phyloP scores from a whole-genome alignment of 2,797 vertebrate genomes.

The Gymnothorax javanicus region DNA sequence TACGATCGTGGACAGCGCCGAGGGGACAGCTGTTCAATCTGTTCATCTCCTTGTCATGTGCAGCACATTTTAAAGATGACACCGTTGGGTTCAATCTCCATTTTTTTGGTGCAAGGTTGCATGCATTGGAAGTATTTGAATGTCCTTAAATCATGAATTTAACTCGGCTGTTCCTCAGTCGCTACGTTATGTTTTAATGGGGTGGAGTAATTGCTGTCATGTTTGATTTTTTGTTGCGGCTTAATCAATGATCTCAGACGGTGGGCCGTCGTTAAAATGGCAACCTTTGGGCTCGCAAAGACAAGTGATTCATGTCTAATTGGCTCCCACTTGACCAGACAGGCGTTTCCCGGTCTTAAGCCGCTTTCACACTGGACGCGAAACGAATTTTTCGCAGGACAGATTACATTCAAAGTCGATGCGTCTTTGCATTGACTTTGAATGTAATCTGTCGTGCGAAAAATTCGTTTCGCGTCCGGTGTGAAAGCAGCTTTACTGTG shows the following conservation, averaged over 20 bases:
- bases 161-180: neutral
- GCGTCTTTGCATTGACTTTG: too few relatives aligned
- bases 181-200: neutral
- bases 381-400: too few relatives aligned
- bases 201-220: constrained; percentile 7
- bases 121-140: neutral
- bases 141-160: neutral
- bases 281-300: neutral
- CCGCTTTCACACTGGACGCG: too few relatives aligned
- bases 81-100: neutral
- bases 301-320: neutral
- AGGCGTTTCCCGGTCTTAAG: neutral
- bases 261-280: neutral
- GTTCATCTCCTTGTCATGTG: neutral
- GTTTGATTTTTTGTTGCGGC: constrained; percentile 11
- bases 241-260: neutral
- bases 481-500: neutral
- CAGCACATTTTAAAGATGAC: neutral
- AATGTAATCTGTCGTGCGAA: too few relatives aligned
- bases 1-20: neutral
- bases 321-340: neutral
- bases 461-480: too few relatives aligned
- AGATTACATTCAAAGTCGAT: too few relatives aligned
- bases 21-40: neutral
- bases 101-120: neutral